Conservation (phyloP, 2,797 vertebrate species). For the Centropyge bicolor region DNA sequence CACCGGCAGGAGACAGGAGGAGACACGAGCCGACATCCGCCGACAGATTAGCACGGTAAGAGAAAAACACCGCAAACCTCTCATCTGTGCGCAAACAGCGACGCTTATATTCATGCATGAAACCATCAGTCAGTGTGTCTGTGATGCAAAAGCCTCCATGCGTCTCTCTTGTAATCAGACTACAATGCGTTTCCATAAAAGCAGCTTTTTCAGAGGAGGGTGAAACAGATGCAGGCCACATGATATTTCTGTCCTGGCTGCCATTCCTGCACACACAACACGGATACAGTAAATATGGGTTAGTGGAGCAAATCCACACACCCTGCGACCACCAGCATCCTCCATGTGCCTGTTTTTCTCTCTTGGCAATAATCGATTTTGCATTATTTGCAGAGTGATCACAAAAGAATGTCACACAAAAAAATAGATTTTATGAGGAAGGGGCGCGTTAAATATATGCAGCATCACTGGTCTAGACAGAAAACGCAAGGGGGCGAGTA, state of each 20-base stretch:
- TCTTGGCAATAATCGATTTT: not conserved
- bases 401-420: no score
- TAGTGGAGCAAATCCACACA: constrained; percentile 78
- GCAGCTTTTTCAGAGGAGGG: constrained; percentile 1
- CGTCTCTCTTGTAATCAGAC: not conserved
- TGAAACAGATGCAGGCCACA: constrained; percentile 24
- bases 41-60: constrained; percentile 71
- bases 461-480: constrained; percentile 60
- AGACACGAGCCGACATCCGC: constrained; percentile 40
- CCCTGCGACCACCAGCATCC: constrained; percentile 51
- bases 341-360: not conserved
- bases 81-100: constrained; percentile 19
- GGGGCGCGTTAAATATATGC: constrained; percentile 19
- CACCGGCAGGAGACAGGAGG: not conserved
- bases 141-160: not conserved
- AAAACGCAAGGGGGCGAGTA: constrained; percentile 33
- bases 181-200: constrained; percentile 6
- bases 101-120: not conserved
- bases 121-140: not conserved
- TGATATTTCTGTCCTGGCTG: constrained; percentile 3
- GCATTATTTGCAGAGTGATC: no score
- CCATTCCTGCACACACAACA: constrained; percentile 47
- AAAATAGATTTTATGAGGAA: not conserved
- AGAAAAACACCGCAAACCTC: not conserved
- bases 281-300: constrained; percentile 72